Conservation (phyloP, 2,113 vertebrate genomes). For the Ammodytes marinus region DNA sequence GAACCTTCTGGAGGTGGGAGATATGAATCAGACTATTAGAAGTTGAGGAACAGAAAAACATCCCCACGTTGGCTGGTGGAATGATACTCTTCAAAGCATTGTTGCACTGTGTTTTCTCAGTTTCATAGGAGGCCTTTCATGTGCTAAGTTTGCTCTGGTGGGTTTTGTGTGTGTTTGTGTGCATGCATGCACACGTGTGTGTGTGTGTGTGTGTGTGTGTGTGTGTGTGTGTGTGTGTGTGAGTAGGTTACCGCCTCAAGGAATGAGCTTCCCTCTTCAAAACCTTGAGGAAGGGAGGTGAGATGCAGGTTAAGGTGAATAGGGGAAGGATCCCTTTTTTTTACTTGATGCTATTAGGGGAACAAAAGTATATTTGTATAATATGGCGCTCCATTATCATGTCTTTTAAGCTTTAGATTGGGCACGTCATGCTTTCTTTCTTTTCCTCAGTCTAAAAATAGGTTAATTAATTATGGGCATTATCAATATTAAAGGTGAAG, state of each 20-base stretch:
- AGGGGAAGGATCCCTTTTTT: neutral
- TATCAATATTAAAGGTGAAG: too few relatives aligned
- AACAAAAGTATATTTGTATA: neutral
- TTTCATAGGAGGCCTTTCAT: conserved; percentile 79
- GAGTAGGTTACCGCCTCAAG: conserved; percentile 46
- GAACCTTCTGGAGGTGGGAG: conserved; percentile 47
- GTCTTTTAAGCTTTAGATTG: too few relatives aligned
- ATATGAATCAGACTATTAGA: conserved; percentile 76
- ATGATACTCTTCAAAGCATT: conserved; percentile 82
- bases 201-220: conserved; percentile 52
- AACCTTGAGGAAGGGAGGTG: neutral
- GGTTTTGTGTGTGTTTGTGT: conserved; percentile 60
- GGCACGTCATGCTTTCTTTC: too few relatives aligned
- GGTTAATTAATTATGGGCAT: too few relatives aligned
- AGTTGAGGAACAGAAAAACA: conserved; percentile 74
- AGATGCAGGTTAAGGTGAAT: conserved; percentile 13
- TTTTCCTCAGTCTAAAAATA: too few relatives aligned
- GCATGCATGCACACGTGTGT: conserved; percentile 41
- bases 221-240: conserved; percentile 51
- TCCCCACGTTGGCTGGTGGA: conserved; percentile 67
- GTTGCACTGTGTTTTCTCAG: conserved; percentile 73
- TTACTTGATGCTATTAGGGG: neutral
- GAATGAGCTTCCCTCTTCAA: conserved; percentile 16
- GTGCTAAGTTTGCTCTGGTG: conserved; percentile 77
- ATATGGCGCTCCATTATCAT: too few relatives aligned